Evolutionary conservation across 2,113 vertebrate genomes (phyloP), one percentile per base, ranked within the genome.

Genomic region (Neolamprologus fasciatus): DNA sequence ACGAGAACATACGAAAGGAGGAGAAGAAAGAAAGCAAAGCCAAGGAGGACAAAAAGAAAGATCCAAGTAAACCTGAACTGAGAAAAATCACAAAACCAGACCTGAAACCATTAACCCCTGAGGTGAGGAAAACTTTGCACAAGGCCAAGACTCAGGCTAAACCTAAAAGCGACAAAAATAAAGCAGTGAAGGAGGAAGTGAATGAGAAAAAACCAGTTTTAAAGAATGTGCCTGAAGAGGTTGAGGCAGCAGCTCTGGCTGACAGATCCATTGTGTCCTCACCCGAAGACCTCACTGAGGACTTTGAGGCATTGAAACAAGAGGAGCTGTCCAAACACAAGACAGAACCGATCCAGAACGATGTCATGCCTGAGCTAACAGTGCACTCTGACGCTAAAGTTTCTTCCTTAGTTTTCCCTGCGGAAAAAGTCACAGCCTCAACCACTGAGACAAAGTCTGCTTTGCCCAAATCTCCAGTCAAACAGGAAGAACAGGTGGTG

Each of bases 261-360:
- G 97, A 97, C 80, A 95, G 97, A 89, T 95, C 97, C 47, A 93
- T 96, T 19, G 93, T 98, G 17, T 99, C 99, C 55, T 98, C 98
- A 8, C 99, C 99, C 7, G 99, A 99, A 92, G 99, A 99, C 91
- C 98, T 99, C 51, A 99, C 98, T 8, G 97, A 98, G 89, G 98
- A 99, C 94, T 99, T 99, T 93, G 98, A 99, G 95, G 97, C 97
- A 80, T 90, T 99, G 89, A 98, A 97, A 92, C 93, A 94, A 4
- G 97, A 98, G 84, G 97, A 98, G 92, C 90, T 93, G 51, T 93
- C 53, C 61, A 93, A 95, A 87, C 89, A 82, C 5, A 92, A 94
- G 79, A 82, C 19, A n/a, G 91, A 89, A 45, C 80, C 80, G 0
- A 47, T 66, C 13, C 91, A 93, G 89, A 90, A 86, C 23, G 86